Conservation (phyloP, 2,797 vertebrate genomes). For the Cirrhinus mrigala region DNA sequence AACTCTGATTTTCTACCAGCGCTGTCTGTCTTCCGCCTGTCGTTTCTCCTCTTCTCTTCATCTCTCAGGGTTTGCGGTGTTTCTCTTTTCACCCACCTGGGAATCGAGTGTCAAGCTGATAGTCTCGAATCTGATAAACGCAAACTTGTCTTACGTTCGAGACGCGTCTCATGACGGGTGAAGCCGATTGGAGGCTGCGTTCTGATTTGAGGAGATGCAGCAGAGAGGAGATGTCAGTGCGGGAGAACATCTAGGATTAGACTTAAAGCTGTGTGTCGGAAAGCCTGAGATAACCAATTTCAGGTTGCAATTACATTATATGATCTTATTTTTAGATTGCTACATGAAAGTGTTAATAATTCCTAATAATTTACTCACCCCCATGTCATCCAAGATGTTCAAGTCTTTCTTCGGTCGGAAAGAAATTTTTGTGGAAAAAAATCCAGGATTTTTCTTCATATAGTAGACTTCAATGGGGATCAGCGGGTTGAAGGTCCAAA, state of each 20-base stretch:
- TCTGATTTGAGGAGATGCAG: conserved; percentile 37
- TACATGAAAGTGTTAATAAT: background rate
- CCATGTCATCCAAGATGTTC: no score
- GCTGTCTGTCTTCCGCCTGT: conserved; percentile 65
- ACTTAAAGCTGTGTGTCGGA: background rate
- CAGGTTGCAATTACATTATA: background rate
- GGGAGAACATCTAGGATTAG: background rate
- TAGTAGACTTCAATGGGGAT: no score
- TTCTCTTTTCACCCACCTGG: conserved; percentile 42
- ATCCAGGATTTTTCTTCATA: no score
- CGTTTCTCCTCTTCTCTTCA: conserved; percentile 40
- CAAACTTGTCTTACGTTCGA: conserved; percentile 41
- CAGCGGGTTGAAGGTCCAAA: no score
- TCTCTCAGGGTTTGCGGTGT: conserved; percentile 45
- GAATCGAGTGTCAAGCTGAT: conserved; percentile 49
- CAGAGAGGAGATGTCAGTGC: conserved; percentile 2
- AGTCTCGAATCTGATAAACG: conserved; percentile 41
- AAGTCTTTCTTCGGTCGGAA: no score
- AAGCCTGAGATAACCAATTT: background rate
- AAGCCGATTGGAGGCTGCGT: conserved; percentile 19
- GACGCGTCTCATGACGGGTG: conserved; percentile 27
- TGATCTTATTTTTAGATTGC: background rate
- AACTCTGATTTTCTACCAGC: conserved; percentile 79
- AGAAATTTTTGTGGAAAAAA: no score
- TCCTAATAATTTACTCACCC: no score